A percentile compares a stretch with the other conserved stretches of the same genome.
Evolutionary conservation across 2,888 invertebrate genomes (phyloP).

Genomic region (Tiphia femorata): DNA sequence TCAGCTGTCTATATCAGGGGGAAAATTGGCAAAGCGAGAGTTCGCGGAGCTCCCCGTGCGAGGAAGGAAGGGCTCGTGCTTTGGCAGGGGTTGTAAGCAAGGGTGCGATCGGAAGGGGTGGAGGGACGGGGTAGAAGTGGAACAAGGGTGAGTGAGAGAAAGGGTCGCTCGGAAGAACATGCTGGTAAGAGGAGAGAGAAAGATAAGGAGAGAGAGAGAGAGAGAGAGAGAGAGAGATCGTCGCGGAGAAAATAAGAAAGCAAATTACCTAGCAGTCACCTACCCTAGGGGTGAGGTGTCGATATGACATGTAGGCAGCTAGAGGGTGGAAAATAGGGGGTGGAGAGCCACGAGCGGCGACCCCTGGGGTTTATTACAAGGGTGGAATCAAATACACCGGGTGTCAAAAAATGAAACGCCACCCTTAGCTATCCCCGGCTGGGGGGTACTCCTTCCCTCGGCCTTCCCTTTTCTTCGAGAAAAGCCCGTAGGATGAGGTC

Average conservation of each 20-base stretch:
- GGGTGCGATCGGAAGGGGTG: constrained; percentile 13
- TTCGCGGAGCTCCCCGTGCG: constrained; percentile 18
- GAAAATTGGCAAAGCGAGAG: constrained; percentile 35
- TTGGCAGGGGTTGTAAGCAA: constrained; percentile 36
- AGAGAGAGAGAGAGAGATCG: constrained; percentile 23
- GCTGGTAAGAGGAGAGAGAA: constrained; percentile 1
- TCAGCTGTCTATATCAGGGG: constrained; percentile 23
- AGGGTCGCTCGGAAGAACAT: too few species aligned
- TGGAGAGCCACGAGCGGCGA: constrained; percentile 51
- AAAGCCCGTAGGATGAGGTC: constrained; percentile 47
- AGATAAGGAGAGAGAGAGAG: neutral
- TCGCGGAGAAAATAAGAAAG: constrained; percentile 65
- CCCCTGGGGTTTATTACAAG: constrained; percentile 69
- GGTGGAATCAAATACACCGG: constrained; percentile 69
- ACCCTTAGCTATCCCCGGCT: constrained; percentile 53
- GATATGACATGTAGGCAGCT: constrained; percentile 64
- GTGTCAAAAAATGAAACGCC: constrained; percentile 68
- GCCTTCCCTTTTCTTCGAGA: constrained; percentile 26
- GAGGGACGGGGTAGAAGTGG: constrained; percentile 7
- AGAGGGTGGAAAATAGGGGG: constrained; percentile 4
- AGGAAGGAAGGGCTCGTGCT: constrained; percentile 18
- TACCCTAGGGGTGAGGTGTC: constrained; percentile 64
- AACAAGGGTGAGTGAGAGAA: too few species aligned
- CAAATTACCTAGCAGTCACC: constrained; percentile 66
- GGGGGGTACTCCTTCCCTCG: constrained; percentile 34